Evolutionary conservation across 2,113 vertebrate genomes (phyloP), one percentile per base, ranked within the genome.

Genomic region (Donacobius atricapilla): DNA sequence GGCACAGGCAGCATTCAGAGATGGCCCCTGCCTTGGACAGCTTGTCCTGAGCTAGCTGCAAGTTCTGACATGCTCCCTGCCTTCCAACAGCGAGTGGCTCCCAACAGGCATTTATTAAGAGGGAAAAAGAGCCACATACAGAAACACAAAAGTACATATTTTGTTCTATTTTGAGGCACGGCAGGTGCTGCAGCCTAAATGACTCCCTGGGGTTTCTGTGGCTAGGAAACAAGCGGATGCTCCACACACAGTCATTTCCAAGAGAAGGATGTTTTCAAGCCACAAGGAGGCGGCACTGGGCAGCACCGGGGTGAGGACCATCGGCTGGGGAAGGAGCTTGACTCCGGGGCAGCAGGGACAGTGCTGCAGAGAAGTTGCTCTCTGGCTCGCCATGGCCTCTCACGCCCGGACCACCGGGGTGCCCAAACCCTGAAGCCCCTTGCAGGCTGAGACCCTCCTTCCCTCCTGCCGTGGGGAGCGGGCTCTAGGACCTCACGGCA

Each of bases 401-500:
- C 45, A 23, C 2, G 0, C 19, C 37, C 4, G 4, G 23, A 31
- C 19, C 39, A 42, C 39, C 3, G 0, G 1, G 4, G 35, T 30
- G 45, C 16, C 39, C 42, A 23, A 28, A 57, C 6, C 21, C 25
- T 1, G 4, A 75, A 72, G 48, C 1, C 35, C 33, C 31, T 31
- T 15, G 35, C 66, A 82, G 16, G 20, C 37, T 3, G 65, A 80
- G n/a, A 47, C 24, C 20, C 2, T 3, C 79, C 58, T 57, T 64
- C 57, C 54, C 33, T 83, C 23, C 18, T 16, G 3, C 28, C 2
- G 0, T 1, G 35, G 16, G 21, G 30, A 47, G 21, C 2, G 0
- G 25, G 25, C 11, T 53, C 71, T 96, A 96, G 63, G 85, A 93
- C 23, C 22, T 79, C 15, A 15, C 31, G 0, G 3, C 66, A 39